Base-by-base conservation (phyloP, 2,113 vertebrate genomes). In the Ceyx cyanopectus region DNA sequence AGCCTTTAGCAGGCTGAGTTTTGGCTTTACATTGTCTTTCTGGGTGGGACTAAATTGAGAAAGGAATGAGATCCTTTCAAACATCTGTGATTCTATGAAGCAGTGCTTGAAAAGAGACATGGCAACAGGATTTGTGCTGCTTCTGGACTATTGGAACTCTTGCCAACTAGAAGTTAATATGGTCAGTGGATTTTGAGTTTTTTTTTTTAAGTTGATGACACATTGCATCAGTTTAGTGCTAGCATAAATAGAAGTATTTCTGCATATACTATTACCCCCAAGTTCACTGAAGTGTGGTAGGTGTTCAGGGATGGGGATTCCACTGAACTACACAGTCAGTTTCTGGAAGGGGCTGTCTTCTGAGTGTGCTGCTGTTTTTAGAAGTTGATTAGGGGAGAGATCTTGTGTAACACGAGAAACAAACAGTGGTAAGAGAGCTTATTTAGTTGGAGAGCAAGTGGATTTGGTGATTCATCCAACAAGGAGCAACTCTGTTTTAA, bases 381-480 rank as follows among this genome's bases (percentile, higher is more conserved):
- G 73, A 80, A 66, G 40, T 30, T 32, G 37, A 22, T 80, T 13
- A 30, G 22, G 41, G 50, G 32, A 14, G 32, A 32, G 34, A 37
- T 69, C 40, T 56, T 56, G 26, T 70, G 8, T 43, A 66, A 41
- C 9, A 32, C 8, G 13, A 9, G 50, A 79, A 67, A 2, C 9
- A 67, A 62, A 79, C 63, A 13, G 48, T n/a, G 40, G 3, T 51
- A 54, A 45, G 41, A 29, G 18, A 51, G 13, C 12, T 87, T 46
- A 43, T 24, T 84, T 74, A 75, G 20, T 65, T 85, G 58, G 50
- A 61, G n/a, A 73, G 14, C 58, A 46, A 72, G 37, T 70, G 60
- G 60, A 51, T 88, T 86, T 70, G 19, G 53, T 92, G 76, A 90
- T 88, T 86, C 48, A 88, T 80, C 45, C 26, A 62, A 63, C 10